Conservation (phyloP, 2,113 vertebrate genomes). For the Lucifuga dentata region DNA sequence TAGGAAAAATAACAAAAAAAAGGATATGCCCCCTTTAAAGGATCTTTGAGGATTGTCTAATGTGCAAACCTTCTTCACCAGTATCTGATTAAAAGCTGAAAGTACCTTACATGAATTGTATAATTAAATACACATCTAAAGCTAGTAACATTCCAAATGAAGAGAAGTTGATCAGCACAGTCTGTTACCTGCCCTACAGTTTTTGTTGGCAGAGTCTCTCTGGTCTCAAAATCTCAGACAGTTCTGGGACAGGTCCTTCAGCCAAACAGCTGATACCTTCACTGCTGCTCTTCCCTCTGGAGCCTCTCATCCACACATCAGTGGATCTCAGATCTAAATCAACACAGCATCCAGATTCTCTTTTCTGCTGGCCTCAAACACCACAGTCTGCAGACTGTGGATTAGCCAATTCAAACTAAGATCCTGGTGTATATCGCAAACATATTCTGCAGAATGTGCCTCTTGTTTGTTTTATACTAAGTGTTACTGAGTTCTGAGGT, state of each 20-base stretch:
- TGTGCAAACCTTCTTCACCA: too few relatives aligned
- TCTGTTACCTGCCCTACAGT: conserved; percentile 40
- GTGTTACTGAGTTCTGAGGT: conserved; percentile 25
- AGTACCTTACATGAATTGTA: too few relatives aligned
- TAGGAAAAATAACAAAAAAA: too few relatives aligned
- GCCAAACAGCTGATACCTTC: conserved; percentile 55
- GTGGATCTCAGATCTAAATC: conserved; percentile 44
- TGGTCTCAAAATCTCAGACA: conserved; percentile 24
- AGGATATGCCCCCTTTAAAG: too few relatives aligned
- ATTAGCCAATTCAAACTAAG: conserved; percentile 24
- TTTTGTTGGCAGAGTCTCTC: conserved; percentile 30
- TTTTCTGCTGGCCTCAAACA: conserved; percentile 30
- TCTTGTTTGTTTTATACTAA: conserved; percentile 2
- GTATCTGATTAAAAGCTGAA: too few relatives aligned
- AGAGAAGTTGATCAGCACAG: conserved; percentile 17
- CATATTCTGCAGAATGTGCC: conserved; percentile 7
- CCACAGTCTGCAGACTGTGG: conserved; percentile 5
- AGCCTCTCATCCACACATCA: conserved; percentile 45
- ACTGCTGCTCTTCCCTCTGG: conserved; percentile 31
- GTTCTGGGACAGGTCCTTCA: conserved; percentile 20
- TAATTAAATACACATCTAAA: not conserved
- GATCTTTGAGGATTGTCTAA: too few relatives aligned
- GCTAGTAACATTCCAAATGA: not conserved
- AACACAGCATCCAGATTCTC: conserved; percentile 50
- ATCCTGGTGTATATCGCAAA: conserved; percentile 4